Evolutionary conservation across 2,888 invertebrate species (phyloP).

Genomic region (Parnassius orleans): DNA sequence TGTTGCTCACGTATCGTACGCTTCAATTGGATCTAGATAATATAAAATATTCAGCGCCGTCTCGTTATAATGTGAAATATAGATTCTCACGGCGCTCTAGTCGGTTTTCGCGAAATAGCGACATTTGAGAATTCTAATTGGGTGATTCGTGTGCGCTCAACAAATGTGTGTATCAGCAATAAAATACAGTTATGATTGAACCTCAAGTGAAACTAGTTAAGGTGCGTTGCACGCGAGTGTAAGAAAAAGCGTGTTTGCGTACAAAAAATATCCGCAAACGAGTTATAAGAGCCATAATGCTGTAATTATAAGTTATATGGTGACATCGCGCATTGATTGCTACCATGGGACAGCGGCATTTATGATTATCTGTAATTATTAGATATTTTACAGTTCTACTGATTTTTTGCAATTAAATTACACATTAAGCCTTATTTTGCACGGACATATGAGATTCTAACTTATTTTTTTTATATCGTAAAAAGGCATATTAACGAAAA

Average conservation of each 20-base stretch:
- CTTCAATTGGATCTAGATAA: conserved; percentile 14
- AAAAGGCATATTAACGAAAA: too few species aligned
- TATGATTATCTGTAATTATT: conserved; percentile 11
- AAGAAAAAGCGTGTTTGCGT: conserved; percentile 2
- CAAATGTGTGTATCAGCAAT: conserved; percentile 9
- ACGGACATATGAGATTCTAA: too few species aligned
- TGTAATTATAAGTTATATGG: conserved; percentile 1
- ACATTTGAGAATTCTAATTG: conserved; percentile 6
- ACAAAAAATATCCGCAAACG: conserved; percentile 1
- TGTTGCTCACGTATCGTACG: conserved; percentile 2
- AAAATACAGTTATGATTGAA: conserved; percentile 10
- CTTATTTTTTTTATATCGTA: too few species aligned
- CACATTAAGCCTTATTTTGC: too few species aligned
- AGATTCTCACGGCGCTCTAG: conserved; percentile 21
- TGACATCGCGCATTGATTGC: conserved; percentile 3
- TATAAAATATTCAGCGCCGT: conserved; percentile 26
- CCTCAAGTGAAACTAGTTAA: conserved; percentile 18
- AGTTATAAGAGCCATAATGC: conserved; percentile 4
- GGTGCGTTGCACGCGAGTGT: conserved; percentile 9
- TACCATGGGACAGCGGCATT: background rate
- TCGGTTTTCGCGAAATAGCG: conserved; percentile 5
- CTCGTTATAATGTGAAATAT: conserved; percentile 28
- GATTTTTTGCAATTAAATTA: background rate
- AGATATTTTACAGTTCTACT: background rate
- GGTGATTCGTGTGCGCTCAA: conserved; percentile 10